These are phyloP conservation scores for Abrostola tripartita DNA, from an alignment of 2,888 invertebrate species.

Conservation along the genomic window DNA sequence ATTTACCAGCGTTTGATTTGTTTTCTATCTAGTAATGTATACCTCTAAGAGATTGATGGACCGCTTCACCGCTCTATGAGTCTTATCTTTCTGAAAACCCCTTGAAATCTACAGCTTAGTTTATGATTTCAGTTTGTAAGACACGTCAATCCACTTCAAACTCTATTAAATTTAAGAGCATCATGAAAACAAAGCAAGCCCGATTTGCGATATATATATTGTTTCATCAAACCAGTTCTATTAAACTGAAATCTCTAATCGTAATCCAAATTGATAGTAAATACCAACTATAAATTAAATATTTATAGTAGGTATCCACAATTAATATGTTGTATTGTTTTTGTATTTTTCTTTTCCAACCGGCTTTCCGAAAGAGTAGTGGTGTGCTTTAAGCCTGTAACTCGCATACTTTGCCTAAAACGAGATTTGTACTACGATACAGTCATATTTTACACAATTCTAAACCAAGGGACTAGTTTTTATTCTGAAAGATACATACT, in stretches of 20 bases:
- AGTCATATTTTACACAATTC: no score
- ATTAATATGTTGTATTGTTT: no score
- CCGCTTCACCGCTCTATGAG: slow-evolving; percentile 22
- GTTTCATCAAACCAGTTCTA: slow-evolving; percentile 31
- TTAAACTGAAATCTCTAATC: background rate
- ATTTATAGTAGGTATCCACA: no score
- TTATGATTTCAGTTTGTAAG: slow-evolving; percentile 66
- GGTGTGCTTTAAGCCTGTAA: background rate
- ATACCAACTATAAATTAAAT: no score
- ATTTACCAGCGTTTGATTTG: slow-evolving; percentile 32
- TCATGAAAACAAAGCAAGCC: slow-evolving; percentile 58
- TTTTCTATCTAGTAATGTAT: slow-evolving; percentile 42
- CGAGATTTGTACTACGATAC: no score
- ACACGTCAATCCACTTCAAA: slow-evolving; percentile 61
- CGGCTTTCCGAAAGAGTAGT: background rate
- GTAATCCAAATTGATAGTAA: no score
- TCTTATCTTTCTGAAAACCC: slow-evolving; percentile 58
- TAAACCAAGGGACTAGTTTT: background rate
- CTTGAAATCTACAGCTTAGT: slow-evolving; percentile 60
- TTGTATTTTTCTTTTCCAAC: no score
- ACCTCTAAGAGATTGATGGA: slow-evolving; percentile 34
- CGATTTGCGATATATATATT: slow-evolving; percentile 29
- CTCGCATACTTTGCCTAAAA: background rate
- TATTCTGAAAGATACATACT: background rate
- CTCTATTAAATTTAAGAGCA: slow-evolving; percentile 65